Evolutionary conservation across 1,140 invertebrate genomes (phyloP).

Genomic region (Coboldia fuscipes): DNA sequence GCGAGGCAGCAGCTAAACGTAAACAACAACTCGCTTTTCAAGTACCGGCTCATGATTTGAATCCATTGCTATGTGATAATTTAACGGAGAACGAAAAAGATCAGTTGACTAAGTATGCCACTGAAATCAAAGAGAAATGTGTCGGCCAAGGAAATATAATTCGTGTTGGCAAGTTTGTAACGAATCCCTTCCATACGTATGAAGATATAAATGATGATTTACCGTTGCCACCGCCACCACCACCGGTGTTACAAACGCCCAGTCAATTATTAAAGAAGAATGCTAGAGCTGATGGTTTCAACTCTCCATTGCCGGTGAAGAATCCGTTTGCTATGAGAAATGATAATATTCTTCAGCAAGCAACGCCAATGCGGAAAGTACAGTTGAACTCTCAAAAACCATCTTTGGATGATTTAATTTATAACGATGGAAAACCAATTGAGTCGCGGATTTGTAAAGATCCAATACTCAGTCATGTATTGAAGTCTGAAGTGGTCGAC

Average conservation of each 20-base stretch:
- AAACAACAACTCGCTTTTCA: slow-evolving; percentile 59
- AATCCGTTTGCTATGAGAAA: slow-evolving; percentile 11
- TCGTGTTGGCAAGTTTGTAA: slow-evolving; percentile 20
- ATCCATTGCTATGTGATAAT: slow-evolving; percentile 32
- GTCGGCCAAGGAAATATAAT: slow-evolving; percentile 36
- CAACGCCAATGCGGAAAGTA: slow-evolving; percentile 16
- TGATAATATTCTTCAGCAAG: slow-evolving; percentile 14
- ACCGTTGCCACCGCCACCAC: neutral
- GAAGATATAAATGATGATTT: too few relatives aligned
- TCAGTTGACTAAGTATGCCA: slow-evolving; percentile 37
- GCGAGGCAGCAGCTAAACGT: slow-evolving; percentile 43
- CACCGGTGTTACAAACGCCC: slow-evolving; percentile 2
- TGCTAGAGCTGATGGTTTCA: slow-evolving; percentile 8
- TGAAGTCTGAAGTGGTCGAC: too few relatives aligned
- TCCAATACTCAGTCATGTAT: too few relatives aligned
- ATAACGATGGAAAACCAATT: too few relatives aligned
- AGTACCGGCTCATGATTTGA: slow-evolving; percentile 58
- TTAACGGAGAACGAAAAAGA: slow-evolving; percentile 35
- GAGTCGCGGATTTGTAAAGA: too few relatives aligned
- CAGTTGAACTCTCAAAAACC: too few relatives aligned
- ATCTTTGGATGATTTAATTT: too few relatives aligned
- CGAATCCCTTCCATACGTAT: too few relatives aligned
- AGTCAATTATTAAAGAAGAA: slow-evolving; percentile 3
- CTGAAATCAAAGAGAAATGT: slow-evolving; percentile 34
- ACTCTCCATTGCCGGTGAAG: slow-evolving; percentile 15